phyloP scores from a whole-genome alignment of 2,888 invertebrate species.

The Malthinus flaveolus region DNA sequence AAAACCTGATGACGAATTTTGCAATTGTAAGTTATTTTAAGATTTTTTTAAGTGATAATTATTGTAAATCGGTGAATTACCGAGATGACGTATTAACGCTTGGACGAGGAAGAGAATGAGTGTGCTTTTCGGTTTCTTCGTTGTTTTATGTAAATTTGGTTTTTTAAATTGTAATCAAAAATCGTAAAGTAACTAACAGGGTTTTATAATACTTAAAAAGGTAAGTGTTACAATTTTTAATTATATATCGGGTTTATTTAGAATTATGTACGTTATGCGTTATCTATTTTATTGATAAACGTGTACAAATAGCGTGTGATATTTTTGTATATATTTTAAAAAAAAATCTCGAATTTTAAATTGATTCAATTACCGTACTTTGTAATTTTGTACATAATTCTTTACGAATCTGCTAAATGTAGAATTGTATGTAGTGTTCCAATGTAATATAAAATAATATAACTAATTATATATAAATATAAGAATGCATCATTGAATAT shows the following conservation, averaged over 20 bases:
- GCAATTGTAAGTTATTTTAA: conserved; percentile 39
- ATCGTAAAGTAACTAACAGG: conserved; percentile 40
- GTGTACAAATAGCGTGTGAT: conserved; percentile 34
- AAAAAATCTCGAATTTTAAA: conserved; percentile 32
- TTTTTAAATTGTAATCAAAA: conserved; percentile 28
- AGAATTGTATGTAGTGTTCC: conserved; percentile 52
- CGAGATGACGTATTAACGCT: no score
- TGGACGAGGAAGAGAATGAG: no score
- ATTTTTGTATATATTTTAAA: conserved; percentile 30
- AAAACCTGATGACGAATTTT: conserved; percentile 42
- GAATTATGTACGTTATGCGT: conserved; percentile 36
- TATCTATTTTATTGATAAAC: conserved; percentile 29
- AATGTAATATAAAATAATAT: conserved; percentile 52
- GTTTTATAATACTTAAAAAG: conserved; percentile 34
- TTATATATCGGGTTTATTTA: conserved; percentile 32
- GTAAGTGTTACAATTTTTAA: conserved; percentile 36
- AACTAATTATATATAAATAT: conserved; percentile 47
- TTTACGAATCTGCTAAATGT: conserved; percentile 40
- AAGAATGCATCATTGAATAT: conserved; percentile 33
- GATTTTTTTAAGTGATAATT: conserved; percentile 32
- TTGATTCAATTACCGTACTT: conserved; percentile 38
- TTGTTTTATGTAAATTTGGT: conserved; percentile 20
- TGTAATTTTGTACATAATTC: conserved; percentile 44
- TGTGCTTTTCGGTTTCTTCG: neutral
- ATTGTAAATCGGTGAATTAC: conserved; percentile 5